phyloP scores from a whole-genome alignment of 2,797 vertebrate species.

The Tapera naevia region DNA sequence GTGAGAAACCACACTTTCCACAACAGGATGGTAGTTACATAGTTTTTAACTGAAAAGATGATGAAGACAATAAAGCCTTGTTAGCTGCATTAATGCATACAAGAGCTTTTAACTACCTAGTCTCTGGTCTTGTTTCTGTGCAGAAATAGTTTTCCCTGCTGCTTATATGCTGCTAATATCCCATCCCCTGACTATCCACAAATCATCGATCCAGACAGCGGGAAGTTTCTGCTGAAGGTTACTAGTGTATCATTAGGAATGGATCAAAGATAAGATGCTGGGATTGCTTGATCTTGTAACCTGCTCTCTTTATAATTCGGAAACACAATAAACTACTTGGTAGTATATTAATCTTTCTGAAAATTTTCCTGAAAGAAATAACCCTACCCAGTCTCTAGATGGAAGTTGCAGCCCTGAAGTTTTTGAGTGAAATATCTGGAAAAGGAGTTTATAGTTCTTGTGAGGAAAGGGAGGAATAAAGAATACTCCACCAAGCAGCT shows the following conservation, averaged over 20 bases:
- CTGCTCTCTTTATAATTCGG: not conserved
- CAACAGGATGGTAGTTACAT: slow-evolving; percentile 79
- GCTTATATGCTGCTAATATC: not conserved
- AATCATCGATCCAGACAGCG: not conserved
- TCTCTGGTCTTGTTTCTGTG: not conserved
- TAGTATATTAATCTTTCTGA: not conserved
- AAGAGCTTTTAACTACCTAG: slow-evolving; percentile 31
- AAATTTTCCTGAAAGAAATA: not conserved
- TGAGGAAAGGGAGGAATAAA: not conserved
- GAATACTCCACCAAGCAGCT: not conserved
- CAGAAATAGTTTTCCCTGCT: not conserved
- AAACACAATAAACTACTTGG: not conserved
- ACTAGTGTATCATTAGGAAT: rapidly evolving
- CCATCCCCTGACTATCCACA: not conserved
- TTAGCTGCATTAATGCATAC: slow-evolving; percentile 85
- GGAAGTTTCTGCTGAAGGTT: not conserved
- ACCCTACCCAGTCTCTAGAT: not conserved
- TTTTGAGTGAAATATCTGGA: not conserved
- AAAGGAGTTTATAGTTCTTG: not conserved
- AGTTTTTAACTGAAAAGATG: slow-evolving; percentile 83
- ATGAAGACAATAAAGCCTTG: slow-evolving; percentile 90
- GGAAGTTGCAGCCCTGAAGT: not conserved
- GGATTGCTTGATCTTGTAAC: not conserved
- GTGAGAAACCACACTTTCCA: slow-evolving; percentile 87
- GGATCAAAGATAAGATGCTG: not conserved